Percentiles rank a stretch among this genome's conserved stretches.
Evolutionary conservation across 2,797 vertebrate genomes (phyloP).

Genomic region (Oophaga sylvatica): DNA sequence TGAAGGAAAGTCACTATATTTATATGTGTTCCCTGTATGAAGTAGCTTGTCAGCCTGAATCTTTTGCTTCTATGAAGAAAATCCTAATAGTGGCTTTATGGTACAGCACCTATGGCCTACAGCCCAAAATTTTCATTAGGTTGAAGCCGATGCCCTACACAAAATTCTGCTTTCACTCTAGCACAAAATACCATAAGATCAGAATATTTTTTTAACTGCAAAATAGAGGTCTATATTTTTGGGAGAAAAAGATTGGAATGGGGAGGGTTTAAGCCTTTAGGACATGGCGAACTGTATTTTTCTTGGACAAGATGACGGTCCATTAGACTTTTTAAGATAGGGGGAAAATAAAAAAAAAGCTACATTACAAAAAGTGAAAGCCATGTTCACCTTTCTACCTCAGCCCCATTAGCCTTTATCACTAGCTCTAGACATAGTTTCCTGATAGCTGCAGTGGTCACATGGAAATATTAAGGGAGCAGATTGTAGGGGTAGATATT

Average conservation of each 20-base stretch:
- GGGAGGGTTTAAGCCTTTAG: slow-evolving; percentile 19
- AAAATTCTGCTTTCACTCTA: slow-evolving; percentile 4
- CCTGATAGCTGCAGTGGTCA: slow-evolving; percentile 62
- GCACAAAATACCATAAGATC: slow-evolving; percentile 34
- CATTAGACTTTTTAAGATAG: slow-evolving; percentile 71
- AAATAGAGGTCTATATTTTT: slow-evolving; percentile 42
- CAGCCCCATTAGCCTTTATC: slow-evolving; percentile 84
- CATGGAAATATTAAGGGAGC: slow-evolving; percentile 53
- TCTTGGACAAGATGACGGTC: slow-evolving; percentile 62
- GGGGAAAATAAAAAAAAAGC: slow-evolving; percentile 72
- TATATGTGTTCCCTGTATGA: slow-evolving; percentile 4
- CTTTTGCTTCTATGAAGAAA: not conserved
- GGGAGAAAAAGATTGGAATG: slow-evolving; percentile 5
- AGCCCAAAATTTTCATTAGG: not conserved
- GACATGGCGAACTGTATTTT: slow-evolving; percentile 58
- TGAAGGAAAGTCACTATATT: slow-evolving; percentile 38
- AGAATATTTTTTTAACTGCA: slow-evolving; percentile 37
- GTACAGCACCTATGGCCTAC: not conserved
- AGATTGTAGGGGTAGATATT: slow-evolving; percentile 18
- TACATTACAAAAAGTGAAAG: slow-evolving; percentile 89
- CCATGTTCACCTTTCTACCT: slow-evolving; percentile 99
- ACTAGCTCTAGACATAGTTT: slow-evolving; percentile 76
- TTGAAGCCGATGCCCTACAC: not conserved
- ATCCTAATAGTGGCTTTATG: not conserved
- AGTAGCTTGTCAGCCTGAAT: not conserved